These are phyloP conservation scores for Helicoverpa armigera DNA, from an alignment of 1,140 invertebrate genomes.

Conservation along the genomic window DNA sequence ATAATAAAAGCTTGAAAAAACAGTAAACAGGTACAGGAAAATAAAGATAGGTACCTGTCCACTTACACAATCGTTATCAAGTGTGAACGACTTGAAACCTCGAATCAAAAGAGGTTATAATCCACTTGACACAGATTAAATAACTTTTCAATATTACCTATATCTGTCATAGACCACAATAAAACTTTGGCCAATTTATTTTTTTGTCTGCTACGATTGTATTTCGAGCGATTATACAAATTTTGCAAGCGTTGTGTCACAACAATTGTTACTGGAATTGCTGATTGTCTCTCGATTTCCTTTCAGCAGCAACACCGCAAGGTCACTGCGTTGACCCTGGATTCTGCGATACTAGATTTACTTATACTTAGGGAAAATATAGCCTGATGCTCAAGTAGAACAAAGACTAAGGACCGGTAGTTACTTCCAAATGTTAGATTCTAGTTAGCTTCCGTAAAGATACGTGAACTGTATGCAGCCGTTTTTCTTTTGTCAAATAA, in stretches of 20 bases:
- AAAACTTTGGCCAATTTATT: slow-evolving; percentile 43
- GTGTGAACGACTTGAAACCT: slow-evolving; percentile 3
- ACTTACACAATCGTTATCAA: too few species aligned
- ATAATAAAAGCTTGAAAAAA: not conserved
- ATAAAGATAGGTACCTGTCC: not conserved
- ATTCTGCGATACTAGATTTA: slow-evolving; percentile 17
- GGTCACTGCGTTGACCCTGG: slow-evolving; percentile 52
- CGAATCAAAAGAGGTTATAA: slow-evolving; percentile 40
- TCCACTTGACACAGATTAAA: slow-evolving; percentile 49
- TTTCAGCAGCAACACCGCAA: slow-evolving; percentile 57
- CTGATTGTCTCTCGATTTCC: slow-evolving; percentile 62
- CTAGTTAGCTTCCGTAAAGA: slow-evolving; percentile 16
- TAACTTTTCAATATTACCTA: slow-evolving; percentile 41
- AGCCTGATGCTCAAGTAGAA: slow-evolving; percentile 17
- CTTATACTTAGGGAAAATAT: slow-evolving; percentile 33
- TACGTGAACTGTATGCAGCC: not conserved
- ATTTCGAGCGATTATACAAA: slow-evolving; percentile 56
- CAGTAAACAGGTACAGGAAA: not conserved
- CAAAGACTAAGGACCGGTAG: slow-evolving; percentile 18
- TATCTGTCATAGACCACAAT: slow-evolving; percentile 40
- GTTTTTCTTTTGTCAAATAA: slow-evolving; percentile 31
- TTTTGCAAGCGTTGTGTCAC: slow-evolving; percentile 62
- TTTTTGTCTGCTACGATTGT: slow-evolving; percentile 5
- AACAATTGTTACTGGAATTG: slow-evolving; percentile 54
- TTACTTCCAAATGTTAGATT: not conserved